Percentiles rank a stretch among this genome's conserved stretches.
These are phyloP conservation scores for Bombus polaris DNA, from an alignment of 1,140 invertebrate species.

Conservation along the genomic window DNA sequence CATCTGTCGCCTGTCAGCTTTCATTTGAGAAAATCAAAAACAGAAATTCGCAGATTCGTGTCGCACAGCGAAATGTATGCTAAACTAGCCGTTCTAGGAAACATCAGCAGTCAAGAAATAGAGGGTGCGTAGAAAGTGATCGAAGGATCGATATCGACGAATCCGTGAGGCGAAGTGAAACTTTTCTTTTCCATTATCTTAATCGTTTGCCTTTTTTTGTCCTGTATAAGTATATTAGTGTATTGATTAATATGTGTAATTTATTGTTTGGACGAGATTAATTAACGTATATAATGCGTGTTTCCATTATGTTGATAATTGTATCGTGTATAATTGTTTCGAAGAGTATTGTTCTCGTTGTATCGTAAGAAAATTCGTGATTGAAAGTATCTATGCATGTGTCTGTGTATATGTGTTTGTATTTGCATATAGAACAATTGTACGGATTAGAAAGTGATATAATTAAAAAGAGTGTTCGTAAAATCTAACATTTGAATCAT, in stretches of 20 bases:
- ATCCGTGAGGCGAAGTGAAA: constrained; percentile 56
- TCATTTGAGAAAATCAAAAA: constrained; percentile 66
- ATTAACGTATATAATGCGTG: constrained; percentile 16
- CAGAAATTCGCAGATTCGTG: constrained; percentile 59
- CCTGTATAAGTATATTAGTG: neutral
- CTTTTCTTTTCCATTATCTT: neutral
- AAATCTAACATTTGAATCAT: constrained; percentile 2
- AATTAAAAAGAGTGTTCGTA: constrained; percentile 16
- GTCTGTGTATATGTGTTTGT: neutral
- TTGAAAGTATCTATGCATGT: neutral
- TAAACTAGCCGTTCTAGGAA: constrained; percentile 74
- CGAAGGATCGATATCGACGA: constrained; percentile 59
- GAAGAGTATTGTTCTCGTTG: constrained; percentile 29
- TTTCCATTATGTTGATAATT: neutral
- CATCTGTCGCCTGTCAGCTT: constrained; percentile 12
- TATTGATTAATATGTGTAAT: constrained; percentile 6
- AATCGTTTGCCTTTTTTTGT: neutral
- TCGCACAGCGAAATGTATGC: constrained; percentile 63
- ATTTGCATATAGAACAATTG: neutral
- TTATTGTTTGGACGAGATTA: constrained; percentile 17
- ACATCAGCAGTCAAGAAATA: constrained; percentile 56
- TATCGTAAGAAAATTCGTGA: constrained; percentile 4
- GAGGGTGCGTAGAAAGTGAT: constrained; percentile 59
- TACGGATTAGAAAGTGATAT: constrained; percentile 4
- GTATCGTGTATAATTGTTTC: constrained; percentile 18